Conservation (phyloP, 1,140 invertebrate species). For the Drosophila arizonae region DNA sequence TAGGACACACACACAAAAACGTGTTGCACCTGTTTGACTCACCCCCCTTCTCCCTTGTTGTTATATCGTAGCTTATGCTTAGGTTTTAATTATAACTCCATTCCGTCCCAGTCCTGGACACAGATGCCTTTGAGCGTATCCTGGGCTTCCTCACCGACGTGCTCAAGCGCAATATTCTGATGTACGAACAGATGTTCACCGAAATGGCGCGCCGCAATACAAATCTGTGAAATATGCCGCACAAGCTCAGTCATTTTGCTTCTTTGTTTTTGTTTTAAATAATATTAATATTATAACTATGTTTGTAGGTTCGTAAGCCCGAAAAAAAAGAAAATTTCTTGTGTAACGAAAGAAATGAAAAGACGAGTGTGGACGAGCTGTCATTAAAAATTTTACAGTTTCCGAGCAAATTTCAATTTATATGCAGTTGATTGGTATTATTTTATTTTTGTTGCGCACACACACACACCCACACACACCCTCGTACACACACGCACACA, state of each 20-base stretch:
- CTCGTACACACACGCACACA: neutral
- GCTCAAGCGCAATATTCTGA: conserved; percentile 77
- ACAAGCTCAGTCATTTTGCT: conserved; percentile 2
- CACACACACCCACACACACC: conserved; percentile 6
- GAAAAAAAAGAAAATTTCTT: conserved; percentile 22
- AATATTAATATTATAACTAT: neutral
- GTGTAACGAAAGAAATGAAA: conserved; percentile 2
- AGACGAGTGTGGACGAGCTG: neutral
- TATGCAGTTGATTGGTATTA: conserved; percentile 20
- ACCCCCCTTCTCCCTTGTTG: neutral
- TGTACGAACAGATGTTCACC: conserved; percentile 76
- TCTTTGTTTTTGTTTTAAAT: conserved; percentile 1
- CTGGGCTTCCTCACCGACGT: conserved; percentile 78
- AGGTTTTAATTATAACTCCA: conserved; percentile 20
- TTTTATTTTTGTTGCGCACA: conserved; percentile 7
- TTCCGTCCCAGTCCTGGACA: conserved; percentile 76
- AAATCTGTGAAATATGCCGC: conserved; percentile 45
- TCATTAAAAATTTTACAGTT: conserved; percentile 52
- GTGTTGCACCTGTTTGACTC: neutral
- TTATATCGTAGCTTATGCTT: neutral
- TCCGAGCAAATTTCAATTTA: conserved; percentile 31
- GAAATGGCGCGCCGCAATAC: conserved; percentile 68
- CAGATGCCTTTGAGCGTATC: conserved; percentile 75
- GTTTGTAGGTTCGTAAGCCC: conserved; percentile 4
- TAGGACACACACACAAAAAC: neutral